These are phyloP conservation scores for Myrmophylax atrothorax DNA, from an alignment of 2,113 vertebrate species.

Conservation along the genomic window DNA sequence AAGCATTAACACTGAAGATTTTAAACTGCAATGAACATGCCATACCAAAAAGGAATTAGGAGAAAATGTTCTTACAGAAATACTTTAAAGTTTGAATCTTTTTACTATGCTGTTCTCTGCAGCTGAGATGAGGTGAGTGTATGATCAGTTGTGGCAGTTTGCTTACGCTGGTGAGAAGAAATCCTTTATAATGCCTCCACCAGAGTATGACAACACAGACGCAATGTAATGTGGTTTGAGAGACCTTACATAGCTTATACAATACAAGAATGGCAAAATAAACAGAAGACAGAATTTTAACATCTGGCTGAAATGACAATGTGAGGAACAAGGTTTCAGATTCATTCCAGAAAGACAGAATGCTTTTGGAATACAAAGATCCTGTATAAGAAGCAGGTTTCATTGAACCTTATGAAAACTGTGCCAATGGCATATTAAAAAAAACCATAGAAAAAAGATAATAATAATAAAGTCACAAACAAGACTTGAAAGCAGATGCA, in stretches of 20 bases:
- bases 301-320: background rate
- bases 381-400: background rate
- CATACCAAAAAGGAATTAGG: background rate
- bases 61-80: background rate
- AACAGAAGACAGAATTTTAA: background rate
- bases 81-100: background rate
- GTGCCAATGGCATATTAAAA: background rate
- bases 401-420: background rate
- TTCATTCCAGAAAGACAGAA: background rate
- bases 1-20: background rate
- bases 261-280: background rate
- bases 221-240: background rate
- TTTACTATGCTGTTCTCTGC: background rate
- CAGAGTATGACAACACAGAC: background rate
- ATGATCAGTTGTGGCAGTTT: background rate
- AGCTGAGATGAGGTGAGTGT: background rate
- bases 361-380: background rate
- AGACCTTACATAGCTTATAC: background rate
- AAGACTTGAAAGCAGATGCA: background rate
- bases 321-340: background rate
- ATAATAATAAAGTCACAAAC: background rate
- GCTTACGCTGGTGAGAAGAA: background rate
- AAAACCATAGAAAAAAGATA: background rate
- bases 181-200: background rate
- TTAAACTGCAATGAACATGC: background rate